phyloP scores from a whole-genome alignment of 2,113 vertebrate genomes.

The Chitala chitala region DNA sequence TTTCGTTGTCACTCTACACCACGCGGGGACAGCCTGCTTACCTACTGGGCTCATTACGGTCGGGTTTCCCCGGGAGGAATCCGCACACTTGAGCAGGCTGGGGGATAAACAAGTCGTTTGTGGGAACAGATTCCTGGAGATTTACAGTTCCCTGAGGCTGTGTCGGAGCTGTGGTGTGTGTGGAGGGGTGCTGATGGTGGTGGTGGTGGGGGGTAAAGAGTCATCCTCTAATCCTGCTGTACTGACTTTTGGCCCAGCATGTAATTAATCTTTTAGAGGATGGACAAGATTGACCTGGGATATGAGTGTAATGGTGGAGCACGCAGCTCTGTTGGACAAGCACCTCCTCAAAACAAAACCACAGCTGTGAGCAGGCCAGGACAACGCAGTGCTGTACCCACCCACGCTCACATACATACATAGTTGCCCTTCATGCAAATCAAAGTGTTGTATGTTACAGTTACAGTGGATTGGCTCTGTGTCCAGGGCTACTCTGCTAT shows the following conservation, averaged over 20 bases:
- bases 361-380: background rate
- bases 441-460: too few species aligned
- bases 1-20: background rate
- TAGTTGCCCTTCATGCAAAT: too few species aligned
- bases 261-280: constrained; percentile 30
- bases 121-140: constrained; percentile 13
- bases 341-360: background rate
- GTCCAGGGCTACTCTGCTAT: too few species aligned
- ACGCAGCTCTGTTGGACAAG: background rate
- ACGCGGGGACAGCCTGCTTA: background rate
- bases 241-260: constrained; percentile 41
- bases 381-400: background rate
- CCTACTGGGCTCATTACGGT: background rate
- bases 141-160: background rate
- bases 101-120: constrained; percentile 15
- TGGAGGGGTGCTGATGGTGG: constrained; percentile 35
- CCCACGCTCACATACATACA: too few species aligned
- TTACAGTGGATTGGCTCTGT: too few species aligned
- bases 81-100: background rate
- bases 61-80: background rate
- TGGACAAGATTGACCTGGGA: constrained; percentile 31
- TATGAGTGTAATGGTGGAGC: constrained; percentile 30
- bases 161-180: constrained; percentile 3
- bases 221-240: constrained; percentile 20
- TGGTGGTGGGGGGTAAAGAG: background rate